Evolutionary conservation across 2,888 invertebrate genomes (phyloP).

Genomic region (Troides aeacus): DNA sequence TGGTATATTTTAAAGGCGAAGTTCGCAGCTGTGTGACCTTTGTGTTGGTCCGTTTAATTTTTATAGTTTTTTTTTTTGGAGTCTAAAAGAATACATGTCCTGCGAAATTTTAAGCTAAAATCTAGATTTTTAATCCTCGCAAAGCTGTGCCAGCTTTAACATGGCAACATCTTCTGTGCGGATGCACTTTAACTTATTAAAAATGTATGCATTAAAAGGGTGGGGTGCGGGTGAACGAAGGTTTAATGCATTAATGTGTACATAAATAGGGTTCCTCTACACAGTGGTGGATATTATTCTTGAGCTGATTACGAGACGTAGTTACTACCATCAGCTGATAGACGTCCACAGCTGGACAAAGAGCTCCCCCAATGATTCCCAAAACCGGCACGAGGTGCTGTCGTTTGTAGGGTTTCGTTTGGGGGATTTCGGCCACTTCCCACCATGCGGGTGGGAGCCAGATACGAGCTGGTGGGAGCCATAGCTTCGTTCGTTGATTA

Average conservation of each 20-base stretch:
- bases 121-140: conserved; percentile 2
- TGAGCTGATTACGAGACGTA: neutral
- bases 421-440: too few species aligned
- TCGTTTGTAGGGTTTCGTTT: too few species aligned
- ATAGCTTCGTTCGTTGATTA: too few species aligned
- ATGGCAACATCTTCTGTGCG: conserved; percentile 24
- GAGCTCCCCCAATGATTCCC: neutral
- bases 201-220: conserved; percentile 42
- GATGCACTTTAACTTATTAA: conserved; percentile 54
- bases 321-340: neutral
- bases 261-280: conserved; percentile 18
- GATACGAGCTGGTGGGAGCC: too few species aligned
- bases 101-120: conserved; percentile 3
- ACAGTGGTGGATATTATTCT: neutral
- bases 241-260: conserved; percentile 18
- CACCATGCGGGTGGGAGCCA: too few species aligned
- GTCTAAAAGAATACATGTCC: neutral
- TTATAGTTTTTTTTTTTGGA: neutral
- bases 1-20: too few species aligned
- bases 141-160: conserved; percentile 29
- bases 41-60: neutral
- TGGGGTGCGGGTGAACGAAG: conserved; percentile 11
- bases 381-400: neutral
- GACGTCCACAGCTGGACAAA: neutral
- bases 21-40: neutral